These are phyloP conservation scores for Osmerus mordax DNA, from an alignment of 2,113 vertebrate species.

Conservation along the genomic window DNA sequence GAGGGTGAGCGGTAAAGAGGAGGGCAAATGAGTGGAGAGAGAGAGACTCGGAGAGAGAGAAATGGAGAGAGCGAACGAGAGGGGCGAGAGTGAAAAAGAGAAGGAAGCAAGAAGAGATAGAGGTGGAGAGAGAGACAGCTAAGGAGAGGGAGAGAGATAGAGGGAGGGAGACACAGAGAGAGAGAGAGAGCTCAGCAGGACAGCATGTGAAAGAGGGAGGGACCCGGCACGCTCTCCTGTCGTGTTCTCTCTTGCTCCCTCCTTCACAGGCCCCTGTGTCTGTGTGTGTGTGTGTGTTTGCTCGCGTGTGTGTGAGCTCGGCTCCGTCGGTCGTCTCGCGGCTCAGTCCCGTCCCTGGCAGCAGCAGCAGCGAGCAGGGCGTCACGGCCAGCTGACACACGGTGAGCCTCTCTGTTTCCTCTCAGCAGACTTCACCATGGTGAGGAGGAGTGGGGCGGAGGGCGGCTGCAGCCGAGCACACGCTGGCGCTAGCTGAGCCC, in stretches of 20 bases:
- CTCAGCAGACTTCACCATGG: conserved; percentile 16
- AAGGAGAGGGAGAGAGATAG: neutral
- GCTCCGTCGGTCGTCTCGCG: conserved; percentile 41
- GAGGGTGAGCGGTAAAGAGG: no score
- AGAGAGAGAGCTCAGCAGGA: conserved; percentile 16
- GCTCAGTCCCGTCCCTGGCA: conserved; percentile 29
- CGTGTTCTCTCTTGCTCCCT: conserved; percentile 18
- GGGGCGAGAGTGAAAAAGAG: neutral
- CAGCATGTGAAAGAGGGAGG: conserved; percentile 5
- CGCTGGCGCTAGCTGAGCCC: no score
- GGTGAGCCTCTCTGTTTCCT: conserved; percentile 25
- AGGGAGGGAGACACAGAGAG: neutral
- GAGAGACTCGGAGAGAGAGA: neutral
- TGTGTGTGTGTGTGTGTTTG: conserved; percentile 21
- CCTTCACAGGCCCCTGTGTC: conserved; percentile 3
- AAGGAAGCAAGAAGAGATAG: neutral
- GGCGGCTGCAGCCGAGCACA: neutral
- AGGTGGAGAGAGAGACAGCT: neutral
- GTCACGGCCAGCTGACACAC: conserved; percentile 21
- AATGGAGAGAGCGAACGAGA: neutral
- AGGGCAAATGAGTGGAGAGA: neutral
- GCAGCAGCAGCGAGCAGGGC: conserved; percentile 28
- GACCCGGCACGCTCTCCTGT: conserved; percentile 17
- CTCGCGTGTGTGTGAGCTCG: conserved; percentile 12
- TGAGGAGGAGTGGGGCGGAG: neutral